These are phyloP conservation scores for Oophaga sylvatica DNA, from an alignment of 2,797 vertebrate species.

Conservation along the genomic window DNA sequence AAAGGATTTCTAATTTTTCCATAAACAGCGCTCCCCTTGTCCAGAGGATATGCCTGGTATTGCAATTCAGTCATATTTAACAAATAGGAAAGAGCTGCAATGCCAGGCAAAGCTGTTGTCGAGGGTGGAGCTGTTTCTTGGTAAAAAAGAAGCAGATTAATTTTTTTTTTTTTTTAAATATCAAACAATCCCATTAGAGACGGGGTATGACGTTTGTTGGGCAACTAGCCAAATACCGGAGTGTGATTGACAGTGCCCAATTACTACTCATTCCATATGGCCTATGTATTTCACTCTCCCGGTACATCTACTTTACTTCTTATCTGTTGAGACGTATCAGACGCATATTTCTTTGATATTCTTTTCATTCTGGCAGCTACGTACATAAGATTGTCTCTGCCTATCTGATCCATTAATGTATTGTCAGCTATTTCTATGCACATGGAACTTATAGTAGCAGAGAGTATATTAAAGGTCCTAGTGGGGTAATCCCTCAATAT, in stretches of 20 bases:
- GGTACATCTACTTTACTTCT: constrained; percentile 32
- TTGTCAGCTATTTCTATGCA: not conserved
- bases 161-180: too few relatives aligned
- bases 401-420: constrained; percentile 13
- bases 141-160: not conserved
- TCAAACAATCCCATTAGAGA: not conserved
- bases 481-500: too few relatives aligned
- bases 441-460: not conserved
- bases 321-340: constrained; percentile 48
- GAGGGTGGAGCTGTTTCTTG: not conserved
- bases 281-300: constrained; percentile 38
- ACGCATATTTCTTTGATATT: constrained; percentile 51
- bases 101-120: not conserved
- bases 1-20: not conserved
- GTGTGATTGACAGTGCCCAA: constrained; percentile 40
- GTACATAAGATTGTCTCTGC: constrained; percentile 5
- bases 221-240: constrained; percentile 34
- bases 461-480: not conserved
- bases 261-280: constrained; percentile 41
- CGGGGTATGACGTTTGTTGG: not conserved
- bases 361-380: constrained; percentile 40
- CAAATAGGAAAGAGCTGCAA: not conserved
- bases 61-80: not conserved
- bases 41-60: not conserved
- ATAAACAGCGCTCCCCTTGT: not conserved